Conservation (phyloP, 2,797 vertebrate species). For the Telmatherina bonti region DNA sequence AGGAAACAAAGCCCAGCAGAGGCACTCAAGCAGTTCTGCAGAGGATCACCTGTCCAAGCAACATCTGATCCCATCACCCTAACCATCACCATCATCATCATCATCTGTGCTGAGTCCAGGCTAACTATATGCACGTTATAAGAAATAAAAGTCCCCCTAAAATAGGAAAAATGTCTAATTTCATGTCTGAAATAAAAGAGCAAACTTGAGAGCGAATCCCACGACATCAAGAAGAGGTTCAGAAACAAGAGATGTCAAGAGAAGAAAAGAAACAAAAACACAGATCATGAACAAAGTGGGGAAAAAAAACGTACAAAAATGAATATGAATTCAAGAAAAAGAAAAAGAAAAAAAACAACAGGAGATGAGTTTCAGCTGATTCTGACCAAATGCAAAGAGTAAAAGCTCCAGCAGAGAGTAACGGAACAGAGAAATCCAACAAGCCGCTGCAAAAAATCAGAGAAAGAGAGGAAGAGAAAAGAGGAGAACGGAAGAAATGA, state of each 20-base stretch:
- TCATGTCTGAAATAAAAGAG: background rate
- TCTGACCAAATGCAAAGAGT: background rate
- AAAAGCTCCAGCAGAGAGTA: constrained; percentile 36
- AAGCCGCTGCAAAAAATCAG: constrained; percentile 1
- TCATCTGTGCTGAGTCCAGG: background rate
- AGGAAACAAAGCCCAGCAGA: constrained; percentile 10
- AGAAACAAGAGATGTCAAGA: constrained; percentile 17
- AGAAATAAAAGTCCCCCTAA: background rate
- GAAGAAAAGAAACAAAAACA: background rate
- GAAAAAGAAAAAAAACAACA: constrained; percentile 14
- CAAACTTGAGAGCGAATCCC: constrained; percentile 15
- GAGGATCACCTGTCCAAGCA: constrained; percentile 18
- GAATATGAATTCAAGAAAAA: constrained; percentile 14
- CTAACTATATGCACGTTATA: constrained; percentile 9
- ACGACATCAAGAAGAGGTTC: background rate
- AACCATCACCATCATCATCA: constrained; percentile 9
- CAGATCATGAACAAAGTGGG: constrained; percentile 1
- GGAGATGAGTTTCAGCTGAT: background rate
- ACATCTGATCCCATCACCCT: constrained; percentile 24
- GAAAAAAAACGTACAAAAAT: constrained; percentile 1
- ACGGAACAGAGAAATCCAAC: constrained; percentile 30
- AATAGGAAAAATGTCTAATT: background rate
- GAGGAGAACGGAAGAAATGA: constrained; percentile 9
- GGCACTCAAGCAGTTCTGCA: background rate
- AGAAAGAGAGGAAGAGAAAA: constrained; percentile 17